Conservation (phyloP, 2,888 invertebrate genomes). For the Acrocyrtus sp. region DNA sequence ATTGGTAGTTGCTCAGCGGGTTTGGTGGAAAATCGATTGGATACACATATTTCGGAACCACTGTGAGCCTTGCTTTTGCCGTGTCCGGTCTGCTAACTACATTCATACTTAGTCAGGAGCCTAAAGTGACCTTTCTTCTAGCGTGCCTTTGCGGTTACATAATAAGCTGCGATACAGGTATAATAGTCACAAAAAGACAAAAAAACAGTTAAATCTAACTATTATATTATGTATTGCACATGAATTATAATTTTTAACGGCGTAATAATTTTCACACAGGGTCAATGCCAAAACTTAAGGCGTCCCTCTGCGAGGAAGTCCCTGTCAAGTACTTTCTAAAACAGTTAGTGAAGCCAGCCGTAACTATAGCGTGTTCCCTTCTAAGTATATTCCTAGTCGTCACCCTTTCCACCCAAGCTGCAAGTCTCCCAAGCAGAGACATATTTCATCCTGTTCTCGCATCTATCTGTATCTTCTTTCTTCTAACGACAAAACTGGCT, state of each 20-base stretch:
- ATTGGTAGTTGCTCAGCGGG: slow-evolving; percentile 34
- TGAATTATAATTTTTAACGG: background rate
- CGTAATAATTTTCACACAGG: slow-evolving; percentile 43
- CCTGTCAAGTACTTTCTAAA: slow-evolving; percentile 55
- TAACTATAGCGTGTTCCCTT: slow-evolving; percentile 36
- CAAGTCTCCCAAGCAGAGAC: slow-evolving; percentile 17
- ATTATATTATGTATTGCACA: background rate
- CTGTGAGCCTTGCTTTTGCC: slow-evolving; percentile 48
- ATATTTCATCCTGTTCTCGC: slow-evolving; percentile 34
- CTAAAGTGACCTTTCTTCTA: slow-evolving; percentile 47
- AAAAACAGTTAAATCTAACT: no score
- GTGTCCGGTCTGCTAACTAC: slow-evolving; percentile 47
- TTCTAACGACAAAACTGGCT: slow-evolving; percentile 27
- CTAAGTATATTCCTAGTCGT: slow-evolving; percentile 29
- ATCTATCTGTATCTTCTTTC: slow-evolving; percentile 26
- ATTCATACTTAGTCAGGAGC: slow-evolving; percentile 52
- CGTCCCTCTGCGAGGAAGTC: slow-evolving; percentile 57
- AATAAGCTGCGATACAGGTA: slow-evolving; percentile 60
- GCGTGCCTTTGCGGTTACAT: slow-evolving; percentile 58
- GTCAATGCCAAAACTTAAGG: slow-evolving; percentile 49
- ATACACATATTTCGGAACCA: slow-evolving; percentile 55
- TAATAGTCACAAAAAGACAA: no score
- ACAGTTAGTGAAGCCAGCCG: slow-evolving; percentile 50
- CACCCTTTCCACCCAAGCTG: slow-evolving; percentile 5
- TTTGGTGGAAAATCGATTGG: slow-evolving; percentile 56